Percentiles rank a stretch among this genome's conserved stretches.
Conservation (phyloP, 2,113 vertebrate species). For the Lipophrys pholis region DNA sequence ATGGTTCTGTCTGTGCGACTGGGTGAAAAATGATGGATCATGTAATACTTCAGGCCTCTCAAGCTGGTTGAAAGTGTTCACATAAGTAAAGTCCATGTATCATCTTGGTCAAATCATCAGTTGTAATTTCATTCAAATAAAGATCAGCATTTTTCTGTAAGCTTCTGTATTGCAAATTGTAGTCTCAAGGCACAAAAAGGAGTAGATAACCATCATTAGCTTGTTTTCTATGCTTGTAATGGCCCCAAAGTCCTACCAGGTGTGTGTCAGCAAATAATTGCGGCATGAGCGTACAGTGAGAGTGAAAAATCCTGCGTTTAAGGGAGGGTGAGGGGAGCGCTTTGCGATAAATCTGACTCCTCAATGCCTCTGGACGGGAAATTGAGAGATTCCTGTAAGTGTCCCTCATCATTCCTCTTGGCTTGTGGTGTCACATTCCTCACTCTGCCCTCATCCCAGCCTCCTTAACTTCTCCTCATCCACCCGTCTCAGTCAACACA, state of each 20-base stretch:
- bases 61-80: too few relatives aligned
- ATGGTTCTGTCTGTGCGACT: too few relatives aligned
- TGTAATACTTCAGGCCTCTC: too few relatives aligned
- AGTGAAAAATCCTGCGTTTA: constrained; percentile 18
- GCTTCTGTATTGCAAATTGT: neutral
- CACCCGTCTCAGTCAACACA: constrained; percentile 34
- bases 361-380: constrained; percentile 58
- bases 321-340: constrained; percentile 24
- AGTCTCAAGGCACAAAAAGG: neutral
- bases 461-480: constrained; percentile 41
- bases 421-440: constrained; percentile 72
- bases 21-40: too few relatives aligned
- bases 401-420: constrained; percentile 63
- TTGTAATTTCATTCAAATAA: too few relatives aligned
- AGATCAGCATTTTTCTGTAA: neutral
- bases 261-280: constrained; percentile 36
- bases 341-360: constrained; percentile 44
- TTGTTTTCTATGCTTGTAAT: constrained; percentile 34
- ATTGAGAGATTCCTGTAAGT: constrained; percentile 72
- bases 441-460: constrained; percentile 17
- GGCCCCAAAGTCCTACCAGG: constrained; percentile 17
- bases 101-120: neutral
- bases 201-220: constrained; percentile 4
- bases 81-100: too few relatives aligned
- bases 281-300: constrained; percentile 20